Evolutionary conservation across 2,888 invertebrate genomes (phyloP).

Genomic region (Cerastis rubricosa): DNA sequence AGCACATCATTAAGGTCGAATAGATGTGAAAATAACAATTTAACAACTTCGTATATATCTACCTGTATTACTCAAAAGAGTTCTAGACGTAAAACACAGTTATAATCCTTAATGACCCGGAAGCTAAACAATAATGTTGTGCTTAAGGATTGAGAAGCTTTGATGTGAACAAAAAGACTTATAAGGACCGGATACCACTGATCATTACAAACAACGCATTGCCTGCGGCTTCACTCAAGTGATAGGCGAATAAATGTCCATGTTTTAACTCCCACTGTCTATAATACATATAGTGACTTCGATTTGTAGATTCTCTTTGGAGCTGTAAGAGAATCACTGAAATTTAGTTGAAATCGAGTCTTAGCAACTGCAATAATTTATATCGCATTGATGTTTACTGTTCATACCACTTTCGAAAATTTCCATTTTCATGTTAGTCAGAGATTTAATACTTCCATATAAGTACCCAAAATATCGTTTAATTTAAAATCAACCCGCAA

Average conservation of each 20-base stretch:
- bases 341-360: conserved; percentile 32
- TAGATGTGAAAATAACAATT: conserved; percentile 53
- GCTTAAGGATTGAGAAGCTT: conserved; percentile 49
- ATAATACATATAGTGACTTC: conserved; percentile 21
- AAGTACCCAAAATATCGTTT: conserved; percentile 56
- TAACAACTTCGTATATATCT: conserved; percentile 29
- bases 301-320: conserved; percentile 32
- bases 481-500: conserved; percentile 68
- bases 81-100: conserved; percentile 48
- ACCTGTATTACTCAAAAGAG: conserved; percentile 23
- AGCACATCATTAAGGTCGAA: conserved; percentile 55
- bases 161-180: conserved; percentile 50
- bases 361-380: conserved; percentile 30
- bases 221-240: conserved; percentile 36
- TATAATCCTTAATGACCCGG: conserved; percentile 62
- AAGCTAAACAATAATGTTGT: conserved; percentile 54
- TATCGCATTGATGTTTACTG: conserved; percentile 28
- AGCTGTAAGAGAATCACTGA: conserved; percentile 18
- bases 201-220: conserved; percentile 57
- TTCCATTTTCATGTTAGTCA: conserved; percentile 58
- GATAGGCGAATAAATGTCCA: conserved; percentile 47
- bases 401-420: conserved; percentile 46
- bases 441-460: conserved; percentile 58
- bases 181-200: conserved; percentile 48
- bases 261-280: conserved; percentile 29